These are phyloP conservation scores for Erannis defoliaria DNA, from an alignment of 2,888 invertebrate genomes.

Conservation along the genomic window DNA sequence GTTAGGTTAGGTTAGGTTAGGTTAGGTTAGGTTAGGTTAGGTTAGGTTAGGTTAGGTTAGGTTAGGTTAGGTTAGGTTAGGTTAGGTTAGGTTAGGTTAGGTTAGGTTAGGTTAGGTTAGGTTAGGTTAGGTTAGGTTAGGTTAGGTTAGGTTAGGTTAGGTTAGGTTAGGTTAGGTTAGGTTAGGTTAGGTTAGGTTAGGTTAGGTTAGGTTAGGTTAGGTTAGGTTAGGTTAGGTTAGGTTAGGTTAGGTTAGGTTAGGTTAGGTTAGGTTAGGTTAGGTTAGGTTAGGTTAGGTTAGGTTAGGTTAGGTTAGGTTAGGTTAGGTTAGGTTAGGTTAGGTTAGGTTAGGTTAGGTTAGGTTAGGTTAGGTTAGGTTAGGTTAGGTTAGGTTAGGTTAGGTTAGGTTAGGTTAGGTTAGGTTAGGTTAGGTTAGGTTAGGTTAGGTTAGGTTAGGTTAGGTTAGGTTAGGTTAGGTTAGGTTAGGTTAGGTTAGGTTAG, in stretches of 20 bases:
- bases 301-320: slow-evolving; percentile 16
- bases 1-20: slow-evolving; percentile 7
- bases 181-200: slow-evolving; percentile 14
- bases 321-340: slow-evolving; percentile 16
- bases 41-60: slow-evolving; percentile 15
- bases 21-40: slow-evolving; percentile 15
- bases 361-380: slow-evolving; percentile 16
- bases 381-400: slow-evolving; percentile 9
- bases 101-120: slow-evolving; percentile 16
- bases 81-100: slow-evolving; percentile 12
- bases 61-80: slow-evolving; percentile 15
- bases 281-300: slow-evolving; percentile 14
- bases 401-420: slow-evolving; percentile 12
- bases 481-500: too few relatives aligned
- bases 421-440: slow-evolving; percentile 16
- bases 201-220: slow-evolving; percentile 14
- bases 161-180: slow-evolving; percentile 16
- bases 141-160: slow-evolving; percentile 14
- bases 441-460: slow-evolving; percentile 16
- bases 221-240: slow-evolving; percentile 16
- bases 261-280: slow-evolving; percentile 16
- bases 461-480: too few relatives aligned
- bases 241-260: slow-evolving; percentile 16
- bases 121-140: slow-evolving; percentile 16
- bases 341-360: slow-evolving; percentile 15